These are phyloP conservation scores for Phenganax subtilis DNA, from an alignment of 92 coral and sea anemone genomes.

Conservation along the genomic window DNA sequence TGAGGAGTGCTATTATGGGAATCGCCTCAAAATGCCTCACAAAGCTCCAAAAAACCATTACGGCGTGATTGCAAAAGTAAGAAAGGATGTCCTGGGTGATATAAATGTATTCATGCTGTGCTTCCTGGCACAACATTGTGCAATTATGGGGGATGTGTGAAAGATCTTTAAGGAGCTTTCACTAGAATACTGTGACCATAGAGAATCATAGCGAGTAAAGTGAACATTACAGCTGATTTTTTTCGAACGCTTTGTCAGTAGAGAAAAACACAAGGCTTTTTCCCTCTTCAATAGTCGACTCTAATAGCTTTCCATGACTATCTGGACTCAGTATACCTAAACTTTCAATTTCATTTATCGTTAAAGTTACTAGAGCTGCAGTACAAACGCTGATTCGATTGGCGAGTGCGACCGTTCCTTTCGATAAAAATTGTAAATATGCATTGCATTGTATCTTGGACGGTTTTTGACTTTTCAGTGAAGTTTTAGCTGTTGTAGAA, in stretches of 20 bases:
- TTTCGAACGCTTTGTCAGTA: too few relatives aligned
- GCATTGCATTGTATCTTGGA: slow-evolving; percentile 7
- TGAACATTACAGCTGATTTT: too few relatives aligned
- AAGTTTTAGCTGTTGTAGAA: slow-evolving; percentile 27
- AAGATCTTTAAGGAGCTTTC: neutral
- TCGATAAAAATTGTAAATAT: slow-evolving; percentile 1
- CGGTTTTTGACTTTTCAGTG: neutral
- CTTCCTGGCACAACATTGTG: slow-evolving; percentile 45
- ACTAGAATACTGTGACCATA: slow-evolving; percentile 10
- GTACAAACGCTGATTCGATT: too few relatives aligned
- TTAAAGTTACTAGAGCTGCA: too few relatives aligned
- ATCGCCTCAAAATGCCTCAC: slow-evolving; percentile 38
- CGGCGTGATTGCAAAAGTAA: slow-evolving; percentile 53
- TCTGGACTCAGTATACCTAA: neutral
- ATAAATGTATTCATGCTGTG: slow-evolving; percentile 45
- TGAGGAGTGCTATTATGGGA: slow-evolving; percentile 31
- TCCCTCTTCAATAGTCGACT: slow-evolving; percentile 2
- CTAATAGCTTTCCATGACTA: neutral
- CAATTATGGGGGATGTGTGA: slow-evolving; percentile 38
- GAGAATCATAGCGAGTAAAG: neutral
- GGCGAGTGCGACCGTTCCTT: slow-evolving; percentile 8
- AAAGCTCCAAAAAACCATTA: slow-evolving; percentile 45
- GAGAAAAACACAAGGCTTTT: too few relatives aligned
- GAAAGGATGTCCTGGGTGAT: slow-evolving; percentile 47
- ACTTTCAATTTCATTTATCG: neutral